A percentile compares a stretch with the other conserved stretches of the same genome.
Conservation (phyloP, 2,797 vertebrate species). For the Hydrolagus colliei region DNA sequence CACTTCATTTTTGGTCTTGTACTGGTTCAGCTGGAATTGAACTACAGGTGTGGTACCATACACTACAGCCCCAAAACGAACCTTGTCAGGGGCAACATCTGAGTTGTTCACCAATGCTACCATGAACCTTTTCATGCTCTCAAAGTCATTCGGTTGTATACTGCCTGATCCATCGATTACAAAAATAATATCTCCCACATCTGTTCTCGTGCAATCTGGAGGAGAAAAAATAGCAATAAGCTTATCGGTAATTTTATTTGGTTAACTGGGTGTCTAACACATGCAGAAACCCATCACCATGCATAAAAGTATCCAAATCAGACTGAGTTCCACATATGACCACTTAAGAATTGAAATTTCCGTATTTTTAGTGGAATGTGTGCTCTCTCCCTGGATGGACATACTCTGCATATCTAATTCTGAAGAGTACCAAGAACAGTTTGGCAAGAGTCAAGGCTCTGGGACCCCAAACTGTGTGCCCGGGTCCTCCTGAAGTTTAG, state of each 20-base stretch:
- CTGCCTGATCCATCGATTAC: slow-evolving; percentile 55
- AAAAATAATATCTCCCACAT: slow-evolving; percentile 53
- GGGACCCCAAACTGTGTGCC: too few species aligned
- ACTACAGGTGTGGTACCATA: slow-evolving; percentile 43
- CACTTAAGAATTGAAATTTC: too few species aligned
- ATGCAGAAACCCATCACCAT: too few species aligned
- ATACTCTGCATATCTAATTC: too few species aligned
- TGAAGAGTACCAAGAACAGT: too few species aligned
- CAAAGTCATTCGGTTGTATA: slow-evolving; percentile 50
- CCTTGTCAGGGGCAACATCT: slow-evolving; percentile 51
- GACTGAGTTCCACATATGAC: too few species aligned
- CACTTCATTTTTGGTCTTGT: slow-evolving; percentile 46
- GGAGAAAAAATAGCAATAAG: not conserved
- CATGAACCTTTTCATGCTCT: slow-evolving; percentile 65
- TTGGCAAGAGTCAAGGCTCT: too few species aligned
- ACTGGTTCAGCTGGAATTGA: slow-evolving; percentile 50
- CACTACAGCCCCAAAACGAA: slow-evolving; percentile 59
- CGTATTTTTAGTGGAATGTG: too few species aligned
- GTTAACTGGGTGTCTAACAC: too few species aligned
- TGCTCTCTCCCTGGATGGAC: too few species aligned
- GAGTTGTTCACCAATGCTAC: slow-evolving; percentile 57
- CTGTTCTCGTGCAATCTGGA: slow-evolving; percentile 49
- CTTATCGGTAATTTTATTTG: not conserved
- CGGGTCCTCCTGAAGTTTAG: too few species aligned
- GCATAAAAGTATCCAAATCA: too few species aligned